phyloP scores from a whole-genome alignment of 2,888 invertebrate genomes.

The Galeruca laticollis region DNA sequence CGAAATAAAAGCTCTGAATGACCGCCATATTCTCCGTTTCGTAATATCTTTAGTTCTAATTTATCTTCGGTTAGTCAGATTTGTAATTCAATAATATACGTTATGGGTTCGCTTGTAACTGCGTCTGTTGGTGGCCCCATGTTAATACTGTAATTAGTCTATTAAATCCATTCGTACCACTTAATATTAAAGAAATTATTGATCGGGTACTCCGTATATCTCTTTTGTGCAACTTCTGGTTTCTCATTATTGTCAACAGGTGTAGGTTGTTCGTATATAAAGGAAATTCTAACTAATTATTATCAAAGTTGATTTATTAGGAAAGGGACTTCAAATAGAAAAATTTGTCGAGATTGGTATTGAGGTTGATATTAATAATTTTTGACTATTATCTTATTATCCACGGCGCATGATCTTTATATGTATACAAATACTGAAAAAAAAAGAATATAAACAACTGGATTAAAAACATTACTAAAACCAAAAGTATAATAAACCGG shows the following conservation, averaged over 20 bases:
- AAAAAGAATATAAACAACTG: too few relatives aligned
- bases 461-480: too few relatives aligned
- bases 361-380: too few relatives aligned
- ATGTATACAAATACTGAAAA: too few relatives aligned
- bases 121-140: not conserved
- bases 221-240: not conserved
- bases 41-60: not conserved
- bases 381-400: too few relatives aligned
- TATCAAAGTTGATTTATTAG: too few relatives aligned
- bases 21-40: not conserved
- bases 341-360: too few relatives aligned
- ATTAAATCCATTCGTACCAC: not conserved
- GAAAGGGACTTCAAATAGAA: too few relatives aligned
- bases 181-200: not conserved
- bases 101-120: not conserved
- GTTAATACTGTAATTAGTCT: constrained; percentile 1
- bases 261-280: not conserved
- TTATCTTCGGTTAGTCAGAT: not conserved
- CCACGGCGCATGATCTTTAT: too few relatives aligned
- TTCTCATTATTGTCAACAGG: constrained; percentile 1
- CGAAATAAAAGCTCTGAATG: not conserved
- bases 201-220: not conserved
- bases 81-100: not conserved
- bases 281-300: not conserved
- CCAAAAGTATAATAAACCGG: too few relatives aligned